phyloP scores from a whole-genome alignment of 1,140 invertebrate genomes.

The Microplitis mediator region DNA sequence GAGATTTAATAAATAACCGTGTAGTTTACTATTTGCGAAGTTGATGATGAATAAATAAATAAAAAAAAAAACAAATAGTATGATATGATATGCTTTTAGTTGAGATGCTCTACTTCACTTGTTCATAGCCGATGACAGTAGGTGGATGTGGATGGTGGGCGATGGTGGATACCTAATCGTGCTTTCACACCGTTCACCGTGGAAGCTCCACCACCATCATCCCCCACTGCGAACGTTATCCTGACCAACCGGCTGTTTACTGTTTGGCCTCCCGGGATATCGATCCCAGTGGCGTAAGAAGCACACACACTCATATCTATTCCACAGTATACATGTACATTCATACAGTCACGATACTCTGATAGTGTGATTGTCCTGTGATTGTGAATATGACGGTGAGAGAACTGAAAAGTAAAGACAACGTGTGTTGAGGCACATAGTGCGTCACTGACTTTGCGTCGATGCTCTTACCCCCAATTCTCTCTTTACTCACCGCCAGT shows the following conservation, averaged over 20 bases:
- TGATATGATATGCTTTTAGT: too few species aligned
- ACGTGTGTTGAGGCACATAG: slow-evolving; percentile 15
- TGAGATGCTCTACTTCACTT: too few species aligned
- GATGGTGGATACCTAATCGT: slow-evolving; percentile 14
- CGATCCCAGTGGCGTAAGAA: slow-evolving; percentile 62
- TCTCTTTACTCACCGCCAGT: neutral
- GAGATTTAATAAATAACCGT: too few species aligned
- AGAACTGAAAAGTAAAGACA: slow-evolving; percentile 15
- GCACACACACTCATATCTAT: slow-evolving; percentile 19
- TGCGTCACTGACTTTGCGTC: slow-evolving; percentile 25
- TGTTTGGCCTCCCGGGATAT: slow-evolving; percentile 63
- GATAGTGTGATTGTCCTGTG: too few species aligned
- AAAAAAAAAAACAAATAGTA: too few species aligned
- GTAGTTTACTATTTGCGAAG: too few species aligned
- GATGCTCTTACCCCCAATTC: slow-evolving; percentile 7
- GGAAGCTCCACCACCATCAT: neutral
- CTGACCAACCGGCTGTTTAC: slow-evolving; percentile 64
- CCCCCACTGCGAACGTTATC: slow-evolving; percentile 47
- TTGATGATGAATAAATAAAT: too few species aligned
- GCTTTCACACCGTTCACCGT: slow-evolving; percentile 24
- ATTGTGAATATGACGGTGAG: neutral
- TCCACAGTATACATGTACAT: neutral
- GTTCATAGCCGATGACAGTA: too few species aligned
- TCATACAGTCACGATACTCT: neutral
- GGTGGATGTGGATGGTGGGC: neutral